Evolutionary conservation across 1,140 invertebrate genomes (phyloP), one percentile per base, ranked within the genome.

Genomic region (Hydropsyche tenuis): DNA sequence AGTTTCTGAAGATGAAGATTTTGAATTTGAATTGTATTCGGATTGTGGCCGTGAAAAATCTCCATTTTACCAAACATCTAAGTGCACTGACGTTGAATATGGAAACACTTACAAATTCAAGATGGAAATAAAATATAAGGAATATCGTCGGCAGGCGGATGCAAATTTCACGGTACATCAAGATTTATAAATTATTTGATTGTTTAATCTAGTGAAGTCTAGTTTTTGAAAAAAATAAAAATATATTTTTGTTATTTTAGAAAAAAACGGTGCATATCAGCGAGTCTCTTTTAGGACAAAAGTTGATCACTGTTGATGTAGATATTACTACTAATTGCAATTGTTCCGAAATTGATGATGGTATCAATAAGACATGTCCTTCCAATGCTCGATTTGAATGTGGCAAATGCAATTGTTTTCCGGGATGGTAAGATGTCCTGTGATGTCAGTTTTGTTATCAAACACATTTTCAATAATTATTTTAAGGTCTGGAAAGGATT

Each of bases 31-130:
- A 65, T 89, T 88, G 74, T 87, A 84, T 60, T 87, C 86, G 0
- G 84, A 88, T 60, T 90, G 88, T 77, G 86, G 85, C 45, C 81
- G 81, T 75, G 79, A 79, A 73, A 82, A 81, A n/a, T 81, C 82
- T 7, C 80, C 82, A 14, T 76, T 81, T 76, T 79, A 79, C 48
- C 83, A 82, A 73, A 83, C 56, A 14, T 85, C 81, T 3, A 81
- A 80, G 22, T 90, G 88, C 77, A 84, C 84, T 53, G 85, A 87
- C 63, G 85, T 89, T 6, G 81, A 85, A 72, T 80, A 85, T 74
- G 88, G 87, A 42, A 85, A 85, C 78, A 84, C 85, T 43, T 83
- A 89, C 22, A 84, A 85, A 72, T 90, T 89, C 79, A 86, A 84
- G 75, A 84, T 88, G 20, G 83, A 87, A 78, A 79, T 89, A n/a